Evolutionary conservation across 2,888 invertebrate species (phyloP), one percentile per base, ranked within the genome.

Genomic region (Drosophila neonasuta): DNA sequence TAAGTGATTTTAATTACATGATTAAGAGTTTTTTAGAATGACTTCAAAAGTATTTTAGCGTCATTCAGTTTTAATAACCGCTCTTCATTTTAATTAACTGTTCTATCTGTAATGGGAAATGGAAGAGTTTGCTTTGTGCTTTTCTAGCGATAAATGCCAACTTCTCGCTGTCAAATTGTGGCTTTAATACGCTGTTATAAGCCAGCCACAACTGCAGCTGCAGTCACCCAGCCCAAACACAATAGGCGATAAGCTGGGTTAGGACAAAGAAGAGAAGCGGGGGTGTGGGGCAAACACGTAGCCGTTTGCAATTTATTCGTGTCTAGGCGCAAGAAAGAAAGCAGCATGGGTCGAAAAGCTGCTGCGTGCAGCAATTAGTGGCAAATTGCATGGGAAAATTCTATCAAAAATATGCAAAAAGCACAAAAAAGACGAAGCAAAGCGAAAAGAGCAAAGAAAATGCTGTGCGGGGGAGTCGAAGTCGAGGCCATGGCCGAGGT

Each of bases 351-450:
- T 58, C 58, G 39, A 58, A 51, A 24, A 42, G 71, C 56, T 57
- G 66, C 78, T 86, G 86, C 82, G 81, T 83, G 84, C 84, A 75
- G 79, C 83, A 83, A 83, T 86, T 86, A 83, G 83, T 74, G 73
- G 76, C 63, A 86, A 86, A 82, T 82, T 82, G 84, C 82, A 79
- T 82, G 82, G 82, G 82, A 82, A 81, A 80, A 80, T 75, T 86
- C 77, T 75, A 73, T 74, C 54, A 66, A 74, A 78, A 77, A 71
- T 77, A 81, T 82, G 81, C 81, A 82, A 65, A 76, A 60, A 50
- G 29, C 9, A 39, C 3, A 36, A 59, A 68, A 51, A 49, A 20
- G 30, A 24, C 11, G n/a, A 36, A 11, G 7, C 24, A 24, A 24
- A 24, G 24, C 24, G 13, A 34, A 36, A 34, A 36, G 36, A 24